phyloP scores from a whole-genome alignment of 2,113 vertebrate genomes.

The Fregetta grallaria region DNA sequence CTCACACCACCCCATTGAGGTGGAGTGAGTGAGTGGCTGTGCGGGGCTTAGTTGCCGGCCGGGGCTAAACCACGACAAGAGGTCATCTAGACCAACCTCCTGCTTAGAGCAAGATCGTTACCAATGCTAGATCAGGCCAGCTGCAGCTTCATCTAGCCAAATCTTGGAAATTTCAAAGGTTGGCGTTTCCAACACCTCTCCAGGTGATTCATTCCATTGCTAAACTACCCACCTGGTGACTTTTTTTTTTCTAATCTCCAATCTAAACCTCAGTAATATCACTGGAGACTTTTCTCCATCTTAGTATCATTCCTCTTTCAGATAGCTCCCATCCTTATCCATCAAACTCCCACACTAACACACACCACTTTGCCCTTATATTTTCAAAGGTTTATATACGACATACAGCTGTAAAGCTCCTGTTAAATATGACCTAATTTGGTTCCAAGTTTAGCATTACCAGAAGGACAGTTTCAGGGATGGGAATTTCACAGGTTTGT shows the following conservation, averaged over 20 bases:
- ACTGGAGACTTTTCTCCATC: neutral
- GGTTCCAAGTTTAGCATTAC: slow-evolving; percentile 32
- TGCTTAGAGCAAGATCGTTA: neutral
- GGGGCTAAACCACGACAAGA: neutral
- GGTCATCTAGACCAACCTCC: neutral
- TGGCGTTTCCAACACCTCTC: neutral
- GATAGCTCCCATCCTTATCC: neutral
- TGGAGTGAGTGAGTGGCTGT: neutral
- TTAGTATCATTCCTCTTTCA: neutral
- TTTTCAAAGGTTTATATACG: slow-evolving; percentile 13
- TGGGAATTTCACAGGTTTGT: neutral
- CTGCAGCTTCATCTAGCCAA: neutral
- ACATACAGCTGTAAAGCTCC: neutral
- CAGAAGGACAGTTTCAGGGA: neutral
- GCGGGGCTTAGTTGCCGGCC: neutral
- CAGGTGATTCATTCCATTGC: neutral
- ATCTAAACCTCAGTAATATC: neutral
- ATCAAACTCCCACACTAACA: neutral
- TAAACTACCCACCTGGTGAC: neutral
- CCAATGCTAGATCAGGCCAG: neutral
- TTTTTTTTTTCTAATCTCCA: neutral
- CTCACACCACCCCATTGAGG: fast-evolving
- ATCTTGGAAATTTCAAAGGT: neutral
- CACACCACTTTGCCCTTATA: neutral
- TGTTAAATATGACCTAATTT: slow-evolving; percentile 39